Evolutionary conservation across 1,140 invertebrate species (phyloP).

Genomic region (Drosophila ironensis): DNA sequence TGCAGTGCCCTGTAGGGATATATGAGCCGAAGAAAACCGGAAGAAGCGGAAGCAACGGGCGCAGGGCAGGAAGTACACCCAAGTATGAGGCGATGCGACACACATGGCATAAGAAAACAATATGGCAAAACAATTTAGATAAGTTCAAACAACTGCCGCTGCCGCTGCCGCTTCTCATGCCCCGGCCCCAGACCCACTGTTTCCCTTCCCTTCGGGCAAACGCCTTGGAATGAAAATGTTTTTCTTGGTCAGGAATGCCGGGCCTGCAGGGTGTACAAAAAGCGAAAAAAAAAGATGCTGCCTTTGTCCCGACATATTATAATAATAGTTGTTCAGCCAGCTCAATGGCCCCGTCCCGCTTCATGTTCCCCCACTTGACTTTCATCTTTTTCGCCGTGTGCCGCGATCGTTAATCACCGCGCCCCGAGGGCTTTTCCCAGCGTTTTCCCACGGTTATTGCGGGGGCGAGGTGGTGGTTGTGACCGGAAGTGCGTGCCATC

Average conservation of each 20-base stretch:
- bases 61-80: conserved; percentile 1
- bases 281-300: conserved; percentile 10
- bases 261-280: conserved; percentile 22
- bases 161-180: not conserved
- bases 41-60: not conserved
- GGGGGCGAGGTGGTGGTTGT: too few species aligned
- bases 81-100: conserved; percentile 42
- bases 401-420: conserved; percentile 74
- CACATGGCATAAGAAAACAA: conserved; percentile 78
- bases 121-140: conserved; percentile 80
- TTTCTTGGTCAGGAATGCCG: conserved; percentile 68
- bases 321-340: conserved; percentile 44
- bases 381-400: conserved; percentile 58
- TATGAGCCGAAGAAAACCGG: not conserved
- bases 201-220: conserved; percentile 19
- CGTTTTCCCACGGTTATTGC: too few species aligned
- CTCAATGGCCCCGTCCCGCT: not conserved
- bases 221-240: conserved; percentile 77
- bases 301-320: conserved; percentile 23
- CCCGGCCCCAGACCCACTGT: not conserved
- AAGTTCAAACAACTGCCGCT: conserved; percentile 73
- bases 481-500: conserved; percentile 43
- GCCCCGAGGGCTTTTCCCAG: too few species aligned
- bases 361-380: conserved; percentile 29
- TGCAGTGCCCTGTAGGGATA: not conserved